Conservation (phyloP, 37 sponge, comb jelly and placozoan species). For the Beroe forskalii region DNA sequence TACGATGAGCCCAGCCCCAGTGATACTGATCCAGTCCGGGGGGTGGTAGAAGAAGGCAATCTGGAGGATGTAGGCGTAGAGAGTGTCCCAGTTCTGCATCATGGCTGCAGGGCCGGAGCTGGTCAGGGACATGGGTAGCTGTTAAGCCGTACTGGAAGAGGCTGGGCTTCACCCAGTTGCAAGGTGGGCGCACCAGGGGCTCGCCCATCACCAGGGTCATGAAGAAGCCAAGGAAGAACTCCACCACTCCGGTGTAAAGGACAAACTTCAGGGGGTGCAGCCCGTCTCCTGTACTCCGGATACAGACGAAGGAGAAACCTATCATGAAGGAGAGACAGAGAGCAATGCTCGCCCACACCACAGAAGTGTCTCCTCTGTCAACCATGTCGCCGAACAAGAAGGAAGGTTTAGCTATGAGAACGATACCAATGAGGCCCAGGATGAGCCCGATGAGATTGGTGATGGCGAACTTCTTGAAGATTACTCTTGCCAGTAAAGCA, state of each 20-base stretch:
- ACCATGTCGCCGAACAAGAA: neutral
- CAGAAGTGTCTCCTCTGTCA: neutral
- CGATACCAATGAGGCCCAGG: slow-evolving; percentile 5
- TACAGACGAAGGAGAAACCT: neutral
- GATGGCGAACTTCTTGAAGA: slow-evolving; percentile 39
- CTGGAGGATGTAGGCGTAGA: slow-evolving; percentile 42
- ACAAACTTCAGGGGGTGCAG: slow-evolving; percentile 36
- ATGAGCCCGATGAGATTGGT: neutral
- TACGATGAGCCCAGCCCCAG: neutral
- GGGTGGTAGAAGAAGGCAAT: neutral
- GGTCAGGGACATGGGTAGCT: neutral
- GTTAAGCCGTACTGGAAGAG: neutral
- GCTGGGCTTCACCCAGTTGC: neutral
- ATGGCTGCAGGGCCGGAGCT: slow-evolving; percentile 12
- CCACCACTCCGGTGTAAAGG: slow-evolving; percentile 7
- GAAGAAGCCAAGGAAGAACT: neutral
- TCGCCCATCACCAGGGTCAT: neutral
- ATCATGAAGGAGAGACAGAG: neutral
- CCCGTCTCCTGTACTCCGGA: neutral
- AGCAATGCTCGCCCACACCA: neutral
- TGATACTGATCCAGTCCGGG: slow-evolving; percentile 12
- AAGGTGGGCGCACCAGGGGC: neutral
- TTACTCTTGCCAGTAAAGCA: neutral
- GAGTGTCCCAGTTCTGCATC: slow-evolving; percentile 27
- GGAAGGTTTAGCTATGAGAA: slow-evolving; percentile 7